Evolutionary conservation across 2,113 vertebrate species (phyloP), one percentile per base, ranked within the genome.

Genomic region (Argyrosomus japonicus): DNA sequence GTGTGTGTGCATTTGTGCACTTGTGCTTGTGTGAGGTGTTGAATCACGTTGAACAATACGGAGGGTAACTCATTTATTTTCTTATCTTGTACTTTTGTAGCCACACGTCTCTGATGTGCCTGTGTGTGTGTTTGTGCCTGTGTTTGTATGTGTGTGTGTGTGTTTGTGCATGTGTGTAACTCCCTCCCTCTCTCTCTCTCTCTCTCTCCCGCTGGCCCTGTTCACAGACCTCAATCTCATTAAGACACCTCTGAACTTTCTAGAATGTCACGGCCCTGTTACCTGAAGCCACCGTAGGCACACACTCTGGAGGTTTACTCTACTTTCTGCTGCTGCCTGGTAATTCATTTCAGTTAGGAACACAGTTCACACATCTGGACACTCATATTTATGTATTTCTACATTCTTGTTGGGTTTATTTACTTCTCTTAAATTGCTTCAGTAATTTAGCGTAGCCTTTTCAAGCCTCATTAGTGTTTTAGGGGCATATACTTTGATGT

Each of bases 211-310:
- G 7, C 56, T 54, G 69, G 72, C 72, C 48, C 29, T 2, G 18
- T 70, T 70, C 29, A 50, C 75, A 61, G 72, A 89, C 85, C 68
- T 88, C 85, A 84, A 82, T 89, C 82, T 93, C 87, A 90, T 93
- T 90, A 91, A 78, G 85, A 87, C 6, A 71, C 78, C 82, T 91
- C 82, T 90, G 90, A 91, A 91, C 86, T 90, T 88, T 90, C 82
- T 79, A 88, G 90, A 93, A 91, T 93, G 87, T 90, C 91, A 85
- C 4, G 15, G 73, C 65, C 58, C 58, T 64, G 89, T 88, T 88
- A 91, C 79, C 81, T 81, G 87, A 91, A 73, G 27, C 78, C 51
- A 27, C 57, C 2, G 27, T 1, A 2, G 65, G 73, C n/a, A 21
- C 19, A 18, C 68, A 73, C 78, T 82, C 27, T 25, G n/a, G 72